Evolutionary conservation across 2,113 vertebrate genomes (phyloP), one percentile per base, ranked within the genome.

Genomic region (Pyrgilauda ruficollis): DNA sequence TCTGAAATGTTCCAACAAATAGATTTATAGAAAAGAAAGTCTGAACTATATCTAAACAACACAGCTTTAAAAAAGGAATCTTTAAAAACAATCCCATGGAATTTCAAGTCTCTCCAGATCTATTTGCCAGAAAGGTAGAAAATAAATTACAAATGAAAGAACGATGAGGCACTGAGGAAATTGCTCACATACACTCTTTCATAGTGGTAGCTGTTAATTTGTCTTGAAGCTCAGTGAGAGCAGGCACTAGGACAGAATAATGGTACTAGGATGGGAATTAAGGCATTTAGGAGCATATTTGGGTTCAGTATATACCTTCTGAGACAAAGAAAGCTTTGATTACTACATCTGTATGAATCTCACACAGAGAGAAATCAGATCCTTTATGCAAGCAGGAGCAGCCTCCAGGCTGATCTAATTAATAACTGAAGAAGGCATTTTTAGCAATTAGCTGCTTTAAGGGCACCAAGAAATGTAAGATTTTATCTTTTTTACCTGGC

Each of bases 321-420:
- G 82, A 94, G 73, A 91, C 72, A 78, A 90, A 85, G 59, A 86
- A 67, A 41, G n/a, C 79, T 88, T 78, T 94, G 86, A 94, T 97
- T 95, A 82, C 61, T 64, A 56, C n/a, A 39, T 75, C 87, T 79
- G 41, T 43, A 87, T 55, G 79, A 80, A 87, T 64, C 64, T 87
- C 69, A 85, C 11, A 72, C 43, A 74, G 67, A 79, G 46, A 90
- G 50, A 93, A 87, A 90, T 66, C 90, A 88, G 59, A 88, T 44
- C 37, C 31, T 85, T 80, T 93, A 83, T 59, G 44, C 52, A 92
- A 94, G 90, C 13, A 90, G 68, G 15, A 92, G 77, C 43, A 95
- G 82, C 72, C 75, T 90, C 52, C 50, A 85, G 93, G 90, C 27
- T 83, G 47, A 87, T 93, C 67, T 88, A 87, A 91, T 91, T 94